A percentile compares a stretch with the other conserved stretches of the same genome.
Evolutionary conservation across 2,113 vertebrate genomes (phyloP).

Genomic region (Scortum barcoo): DNA sequence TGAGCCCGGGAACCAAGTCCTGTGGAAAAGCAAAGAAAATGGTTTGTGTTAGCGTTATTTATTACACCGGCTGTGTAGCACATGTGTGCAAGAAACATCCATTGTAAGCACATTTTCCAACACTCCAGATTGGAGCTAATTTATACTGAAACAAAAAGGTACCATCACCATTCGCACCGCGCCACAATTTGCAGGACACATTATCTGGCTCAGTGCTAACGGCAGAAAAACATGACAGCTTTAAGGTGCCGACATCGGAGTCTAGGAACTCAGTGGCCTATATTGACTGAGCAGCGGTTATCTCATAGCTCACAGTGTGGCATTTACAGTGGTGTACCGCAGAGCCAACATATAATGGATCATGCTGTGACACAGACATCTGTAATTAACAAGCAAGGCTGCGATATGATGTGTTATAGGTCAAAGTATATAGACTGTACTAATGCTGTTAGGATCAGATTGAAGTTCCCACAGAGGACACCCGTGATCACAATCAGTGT

Average conservation of each 20-base stretch:
- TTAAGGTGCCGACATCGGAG: conserved; percentile 34
- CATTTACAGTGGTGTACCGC: conserved; percentile 31
- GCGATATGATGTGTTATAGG: conserved; percentile 3
- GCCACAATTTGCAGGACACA: neutral
- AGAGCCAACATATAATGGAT: conserved; percentile 6
- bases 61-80: neutral
- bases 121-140: conserved; percentile 15
- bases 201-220: conserved; percentile 16
- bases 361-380: conserved; percentile 15
- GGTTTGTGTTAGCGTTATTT: conserved; percentile 29
- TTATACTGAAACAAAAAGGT: conserved; percentile 6
- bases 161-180: neutral
- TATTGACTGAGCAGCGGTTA: conserved; percentile 35
- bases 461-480: conserved; percentile 1
- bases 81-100: neutral
- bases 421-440: neutral
- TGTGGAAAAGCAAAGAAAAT: conserved; percentile 39
- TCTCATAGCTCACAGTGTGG: conserved; percentile 38
- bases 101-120: conserved; percentile 24
- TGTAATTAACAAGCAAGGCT: conserved; percentile 18
- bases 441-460: neutral
- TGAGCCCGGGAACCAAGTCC: conserved; percentile 28
- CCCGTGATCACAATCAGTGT: neutral
- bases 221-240: conserved; percentile 10
- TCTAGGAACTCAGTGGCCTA: conserved; percentile 17